Conservation (phyloP, 1,140 invertebrate genomes). For the Heliothis subflexa region DNA sequence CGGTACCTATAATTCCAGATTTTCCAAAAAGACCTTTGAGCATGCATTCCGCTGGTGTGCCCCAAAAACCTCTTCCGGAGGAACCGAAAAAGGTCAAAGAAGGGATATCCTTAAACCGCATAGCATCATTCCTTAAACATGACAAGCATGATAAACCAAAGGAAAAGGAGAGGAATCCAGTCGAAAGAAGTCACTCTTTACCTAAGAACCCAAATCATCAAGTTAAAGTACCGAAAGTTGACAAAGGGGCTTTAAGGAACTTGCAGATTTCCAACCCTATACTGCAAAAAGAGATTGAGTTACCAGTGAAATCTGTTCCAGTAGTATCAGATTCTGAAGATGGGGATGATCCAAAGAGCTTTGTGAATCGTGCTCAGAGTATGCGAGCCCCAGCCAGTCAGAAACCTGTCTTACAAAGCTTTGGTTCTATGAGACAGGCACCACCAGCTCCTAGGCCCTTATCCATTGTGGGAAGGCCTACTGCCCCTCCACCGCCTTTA, state of each 20-base stretch:
- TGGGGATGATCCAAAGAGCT: constrained; percentile 81
- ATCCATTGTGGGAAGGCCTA: constrained; percentile 88
- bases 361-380: constrained; percentile 91
- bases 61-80: constrained; percentile 77
- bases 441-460: constrained; percentile 88
- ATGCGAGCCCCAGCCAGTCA: constrained; percentile 88
- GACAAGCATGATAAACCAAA: constrained; percentile 87
- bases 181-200: constrained; percentile 87
- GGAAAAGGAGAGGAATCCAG: constrained; percentile 86
- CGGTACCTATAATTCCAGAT: constrained; percentile 78
- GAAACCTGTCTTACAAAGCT: constrained; percentile 89
- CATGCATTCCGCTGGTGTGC: constrained; percentile 83
- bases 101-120: constrained; percentile 89
- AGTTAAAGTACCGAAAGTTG: constrained; percentile 87
- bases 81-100: constrained; percentile 86
- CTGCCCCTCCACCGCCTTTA: constrained; percentile 89
- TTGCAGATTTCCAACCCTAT: constrained; percentile 94
- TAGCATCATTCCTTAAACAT: constrained; percentile 92
- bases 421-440: constrained; percentile 92
- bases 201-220: constrained; percentile 87
- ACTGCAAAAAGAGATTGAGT: constrained; percentile 89
- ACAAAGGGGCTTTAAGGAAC: constrained; percentile 90
- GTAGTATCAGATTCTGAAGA: constrained; percentile 86
- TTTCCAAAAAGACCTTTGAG: constrained; percentile 83
- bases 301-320: constrained; percentile 87